phyloP scores from a whole-genome alignment of 2,797 vertebrate species.

The Chelon auratus region DNA sequence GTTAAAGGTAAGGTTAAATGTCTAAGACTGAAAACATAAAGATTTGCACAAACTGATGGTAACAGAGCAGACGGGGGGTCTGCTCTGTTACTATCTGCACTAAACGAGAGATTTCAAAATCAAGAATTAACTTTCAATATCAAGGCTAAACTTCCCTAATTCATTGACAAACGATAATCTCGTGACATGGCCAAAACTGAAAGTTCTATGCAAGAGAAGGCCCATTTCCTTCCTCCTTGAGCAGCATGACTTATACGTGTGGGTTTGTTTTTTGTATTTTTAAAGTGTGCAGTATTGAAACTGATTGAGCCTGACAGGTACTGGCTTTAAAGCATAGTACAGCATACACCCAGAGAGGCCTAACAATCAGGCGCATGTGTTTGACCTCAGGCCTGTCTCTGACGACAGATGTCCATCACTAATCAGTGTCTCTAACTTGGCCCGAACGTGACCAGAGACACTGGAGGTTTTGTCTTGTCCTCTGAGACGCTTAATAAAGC shows the following conservation, averaged over 20 bases:
- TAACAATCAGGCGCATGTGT: slow-evolving; percentile 17
- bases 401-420: slow-evolving; percentile 64
- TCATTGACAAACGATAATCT: too few species aligned
- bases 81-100: too few species aligned
- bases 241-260: too few species aligned
- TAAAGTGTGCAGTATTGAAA: background rate
- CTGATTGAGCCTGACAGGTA: background rate
- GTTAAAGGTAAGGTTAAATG: background rate
- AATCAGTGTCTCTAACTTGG: slow-evolving; percentile 49
- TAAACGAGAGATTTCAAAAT: background rate
- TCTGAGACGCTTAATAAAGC: slow-evolving; percentile 56
- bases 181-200: too few species aligned
- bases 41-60: background rate
- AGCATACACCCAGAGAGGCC: background rate
- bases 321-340: background rate
- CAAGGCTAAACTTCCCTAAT: background rate
- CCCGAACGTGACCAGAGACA: slow-evolving; percentile 22
- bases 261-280: background rate
- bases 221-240: too few species aligned
- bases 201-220: too few species aligned
- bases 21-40: background rate
- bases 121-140: background rate
- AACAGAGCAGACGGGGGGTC: background rate
- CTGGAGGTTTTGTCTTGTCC: slow-evolving; percentile 22
- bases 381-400: slow-evolving; percentile 32